Conservation (phyloP, 2,113 vertebrate genomes). For the Sander lucioperca region DNA sequence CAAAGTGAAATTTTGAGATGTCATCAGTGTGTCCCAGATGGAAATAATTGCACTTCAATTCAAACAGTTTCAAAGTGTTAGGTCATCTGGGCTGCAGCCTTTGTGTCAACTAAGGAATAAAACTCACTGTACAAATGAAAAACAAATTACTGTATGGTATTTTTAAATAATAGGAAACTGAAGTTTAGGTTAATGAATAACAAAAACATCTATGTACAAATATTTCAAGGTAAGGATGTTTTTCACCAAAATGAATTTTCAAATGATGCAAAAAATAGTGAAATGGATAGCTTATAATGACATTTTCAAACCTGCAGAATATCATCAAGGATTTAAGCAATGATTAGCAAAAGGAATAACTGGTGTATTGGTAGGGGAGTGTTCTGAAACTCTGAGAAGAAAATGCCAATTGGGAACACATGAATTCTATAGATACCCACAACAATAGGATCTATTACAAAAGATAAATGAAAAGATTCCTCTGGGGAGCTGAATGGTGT, state of each 20-base stretch:
- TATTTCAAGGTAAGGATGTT: not conserved
- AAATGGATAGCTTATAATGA: too few species aligned
- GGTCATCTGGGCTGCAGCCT: not conserved
- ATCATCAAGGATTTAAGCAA: too few species aligned
- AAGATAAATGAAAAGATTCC: too few species aligned
- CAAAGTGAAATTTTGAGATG: not conserved
- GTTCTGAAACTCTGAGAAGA: too few species aligned
- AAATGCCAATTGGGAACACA: too few species aligned
- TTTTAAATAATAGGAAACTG: not conserved
- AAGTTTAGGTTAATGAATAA: not conserved
- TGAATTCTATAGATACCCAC: too few species aligned
- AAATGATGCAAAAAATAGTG: too few species aligned
- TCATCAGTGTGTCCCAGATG: not conserved
- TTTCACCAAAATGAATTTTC: not conserved
- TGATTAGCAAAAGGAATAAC: too few species aligned
- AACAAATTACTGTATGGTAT: not conserved
- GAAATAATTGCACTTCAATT: not conserved
- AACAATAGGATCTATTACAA: too few species aligned
- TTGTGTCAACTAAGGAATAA: not conserved
- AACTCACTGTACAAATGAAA: not conserved
- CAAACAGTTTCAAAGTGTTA: not conserved
- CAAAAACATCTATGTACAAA: not conserved
- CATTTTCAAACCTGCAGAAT: too few species aligned
- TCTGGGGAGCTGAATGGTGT: too few species aligned
- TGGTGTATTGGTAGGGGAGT: too few species aligned